Evolutionary conservation across 2,113 vertebrate species (phyloP), one percentile per base, ranked within the genome.

Genomic region (Lucifuga dentata): DNA sequence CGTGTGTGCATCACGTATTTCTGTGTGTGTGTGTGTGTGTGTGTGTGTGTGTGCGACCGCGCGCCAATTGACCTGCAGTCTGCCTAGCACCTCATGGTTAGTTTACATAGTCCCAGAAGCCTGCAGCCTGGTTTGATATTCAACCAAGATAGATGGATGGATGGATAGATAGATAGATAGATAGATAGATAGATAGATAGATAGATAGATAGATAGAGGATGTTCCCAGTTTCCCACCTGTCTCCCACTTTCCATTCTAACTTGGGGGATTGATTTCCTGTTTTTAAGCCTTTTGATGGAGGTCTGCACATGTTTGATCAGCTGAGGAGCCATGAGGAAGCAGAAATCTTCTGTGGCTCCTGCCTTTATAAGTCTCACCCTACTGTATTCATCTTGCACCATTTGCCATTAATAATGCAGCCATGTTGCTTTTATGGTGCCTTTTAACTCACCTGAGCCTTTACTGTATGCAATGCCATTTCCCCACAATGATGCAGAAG

Each of bases 391-490:
- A 44, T 79, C 45, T 63, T 68, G 61, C 70, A 72, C 76, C 75
- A 61, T 78, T 44, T 61, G 50, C 43, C 43, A 83, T 84, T 39
- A 87, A 81, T 79, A 84, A 79, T 83, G 36, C 59, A 84, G 39
- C 10, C 49, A 5, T 41, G 58, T 57, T 49, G 55, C 68, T 64
- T 84, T 80, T 68, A 73, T 55, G 60, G 45, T 43, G 46, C 43
- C 67, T 71, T 69, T 74, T 58, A 75, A 57, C 52, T 79, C 60
- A 83, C 68, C 65, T 68, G 53, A 68, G 48, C 41, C 51, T 17
- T 40, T 13, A 48, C 26, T 63, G 21, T 10, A 35, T 38, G 40
- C 52, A 59, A 16, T 39, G 33, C 13, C 45, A 15, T 17, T 16
- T 43, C 23, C 3, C 46, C 11, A 5, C 26, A 3, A 29, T 7